phyloP scores from a whole-genome alignment of 1,140 invertebrate genomes.

The Trissolcus basalis region DNA sequence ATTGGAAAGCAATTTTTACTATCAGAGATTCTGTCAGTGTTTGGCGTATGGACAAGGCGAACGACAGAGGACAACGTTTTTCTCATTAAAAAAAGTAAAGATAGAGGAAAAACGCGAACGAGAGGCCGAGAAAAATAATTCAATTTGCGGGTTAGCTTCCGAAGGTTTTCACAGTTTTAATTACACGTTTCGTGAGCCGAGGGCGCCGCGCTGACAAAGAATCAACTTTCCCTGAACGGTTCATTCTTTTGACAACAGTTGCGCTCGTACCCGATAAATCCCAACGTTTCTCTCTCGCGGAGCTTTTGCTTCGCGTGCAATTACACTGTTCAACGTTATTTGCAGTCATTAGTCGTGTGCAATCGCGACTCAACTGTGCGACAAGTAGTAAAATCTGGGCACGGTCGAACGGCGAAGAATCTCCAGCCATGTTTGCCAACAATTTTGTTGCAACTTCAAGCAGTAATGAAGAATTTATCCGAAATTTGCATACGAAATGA shows the following conservation, averaged over 20 bases:
- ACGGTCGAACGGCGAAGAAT: no score
- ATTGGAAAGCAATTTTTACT: slow-evolving; percentile 21
- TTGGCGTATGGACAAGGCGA: no score
- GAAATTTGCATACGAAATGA: no score
- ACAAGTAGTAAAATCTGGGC: background rate
- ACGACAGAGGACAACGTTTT: slow-evolving; percentile 8
- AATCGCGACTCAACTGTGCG: slow-evolving; percentile 21
- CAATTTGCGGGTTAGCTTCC: slow-evolving; percentile 64
- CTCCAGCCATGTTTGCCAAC: no score
- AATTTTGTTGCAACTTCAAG: no score
- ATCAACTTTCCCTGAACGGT: slow-evolving; percentile 57
- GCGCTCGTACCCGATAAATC: slow-evolving; percentile 12
- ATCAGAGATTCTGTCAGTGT: slow-evolving; percentile 1
- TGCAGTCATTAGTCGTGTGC: slow-evolving; percentile 40
- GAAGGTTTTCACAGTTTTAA: slow-evolving; percentile 72
- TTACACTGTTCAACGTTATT: slow-evolving; percentile 38
- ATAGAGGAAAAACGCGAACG: slow-evolving; percentile 5
- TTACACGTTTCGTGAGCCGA: slow-evolving; percentile 62
- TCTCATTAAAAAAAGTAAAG: slow-evolving; percentile 22
- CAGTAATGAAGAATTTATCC: no score
- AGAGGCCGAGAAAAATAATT: slow-evolving; percentile 69
- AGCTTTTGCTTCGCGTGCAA: slow-evolving; percentile 28
- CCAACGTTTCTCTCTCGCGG: slow-evolving; percentile 3
- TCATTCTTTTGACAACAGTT: slow-evolving; percentile 42
- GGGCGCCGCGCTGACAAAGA: slow-evolving; percentile 58